phyloP scores from a whole-genome alignment of 2,113 vertebrate species.

The Collichthys lucidus region DNA sequence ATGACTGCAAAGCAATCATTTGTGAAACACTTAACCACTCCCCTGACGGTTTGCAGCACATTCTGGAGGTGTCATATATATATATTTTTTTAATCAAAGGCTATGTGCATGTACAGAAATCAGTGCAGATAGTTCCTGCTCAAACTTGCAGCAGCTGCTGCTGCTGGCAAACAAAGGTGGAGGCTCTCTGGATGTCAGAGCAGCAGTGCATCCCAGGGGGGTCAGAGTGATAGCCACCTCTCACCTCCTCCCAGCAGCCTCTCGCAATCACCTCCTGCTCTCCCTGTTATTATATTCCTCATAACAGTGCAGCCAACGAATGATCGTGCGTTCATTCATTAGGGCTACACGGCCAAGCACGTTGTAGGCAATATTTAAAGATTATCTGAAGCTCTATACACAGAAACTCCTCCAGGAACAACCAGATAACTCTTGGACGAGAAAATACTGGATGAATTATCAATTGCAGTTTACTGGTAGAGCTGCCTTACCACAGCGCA shows the following conservation, averaged over 20 bases:
- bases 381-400: neutral
- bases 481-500: neutral
- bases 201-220: slow-evolving; percentile 20
- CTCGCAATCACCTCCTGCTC: slow-evolving; percentile 22
- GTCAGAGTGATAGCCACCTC: slow-evolving; percentile 39
- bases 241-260: slow-evolving; percentile 37
- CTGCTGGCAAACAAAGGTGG: too few relatives aligned
- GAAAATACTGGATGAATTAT: neutral
- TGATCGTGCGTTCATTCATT: neutral
- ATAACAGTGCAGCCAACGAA: slow-evolving; percentile 22
- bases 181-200: slow-evolving; percentile 14
- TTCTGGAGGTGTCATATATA: slow-evolving; percentile 21
- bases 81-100: slow-evolving; percentile 1
- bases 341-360: too few relatives aligned
- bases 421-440: neutral
- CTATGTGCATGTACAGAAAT: slow-evolving; percentile 30
- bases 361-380: neutral
- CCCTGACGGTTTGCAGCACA: slow-evolving; percentile 17
- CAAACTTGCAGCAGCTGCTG: slow-evolving; percentile 9
- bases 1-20: slow-evolving; percentile 41
- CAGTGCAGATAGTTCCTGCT: slow-evolving; percentile 4
- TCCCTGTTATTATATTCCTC: slow-evolving; percentile 26
- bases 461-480: neutral
- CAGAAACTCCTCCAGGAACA: neutral
- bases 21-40: slow-evolving; percentile 39